Conservation (phyloP, 2,113 vertebrate species). For the Pelobates fuscus region DNA sequence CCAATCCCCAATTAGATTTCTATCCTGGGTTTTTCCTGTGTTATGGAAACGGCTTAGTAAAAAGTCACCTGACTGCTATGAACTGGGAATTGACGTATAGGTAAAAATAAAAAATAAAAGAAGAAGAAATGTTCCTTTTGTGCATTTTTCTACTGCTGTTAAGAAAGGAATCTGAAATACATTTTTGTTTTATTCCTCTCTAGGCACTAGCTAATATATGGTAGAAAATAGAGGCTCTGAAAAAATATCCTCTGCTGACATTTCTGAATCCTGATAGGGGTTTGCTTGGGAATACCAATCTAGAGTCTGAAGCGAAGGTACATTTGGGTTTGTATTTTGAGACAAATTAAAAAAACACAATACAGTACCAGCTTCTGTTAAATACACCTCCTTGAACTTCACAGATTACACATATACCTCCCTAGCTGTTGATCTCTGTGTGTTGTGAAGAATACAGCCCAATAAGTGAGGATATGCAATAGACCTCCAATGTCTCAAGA, state of each 20-base stretch:
- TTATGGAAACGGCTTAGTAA: neutral
- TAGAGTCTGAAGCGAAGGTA: no score
- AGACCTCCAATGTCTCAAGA: no score
- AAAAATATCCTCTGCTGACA: neutral
- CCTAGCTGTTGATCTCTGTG: no score
- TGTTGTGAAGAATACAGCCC: no score
- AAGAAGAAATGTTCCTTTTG: no score
- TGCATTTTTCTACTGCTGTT: neutral
- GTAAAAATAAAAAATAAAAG: neutral
- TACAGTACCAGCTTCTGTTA: no score
- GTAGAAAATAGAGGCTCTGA: neutral
- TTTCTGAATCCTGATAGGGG: neutral
- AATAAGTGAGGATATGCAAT: no score
- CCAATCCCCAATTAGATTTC: constrained; percentile 32
- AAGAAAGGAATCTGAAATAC: neutral
- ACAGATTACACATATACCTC: no score
- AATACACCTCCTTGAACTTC: no score
- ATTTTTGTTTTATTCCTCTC: neutral
- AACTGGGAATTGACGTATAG: neutral
- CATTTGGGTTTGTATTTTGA: no score
- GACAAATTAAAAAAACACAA: no score
- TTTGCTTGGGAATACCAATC: neutral
- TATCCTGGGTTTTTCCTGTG: constrained; percentile 21
- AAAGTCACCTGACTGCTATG: constrained; percentile 11
- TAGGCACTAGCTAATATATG: neutral